phyloP scores from a whole-genome alignment of 2,888 invertebrate species.

The Polietes domitor region DNA sequence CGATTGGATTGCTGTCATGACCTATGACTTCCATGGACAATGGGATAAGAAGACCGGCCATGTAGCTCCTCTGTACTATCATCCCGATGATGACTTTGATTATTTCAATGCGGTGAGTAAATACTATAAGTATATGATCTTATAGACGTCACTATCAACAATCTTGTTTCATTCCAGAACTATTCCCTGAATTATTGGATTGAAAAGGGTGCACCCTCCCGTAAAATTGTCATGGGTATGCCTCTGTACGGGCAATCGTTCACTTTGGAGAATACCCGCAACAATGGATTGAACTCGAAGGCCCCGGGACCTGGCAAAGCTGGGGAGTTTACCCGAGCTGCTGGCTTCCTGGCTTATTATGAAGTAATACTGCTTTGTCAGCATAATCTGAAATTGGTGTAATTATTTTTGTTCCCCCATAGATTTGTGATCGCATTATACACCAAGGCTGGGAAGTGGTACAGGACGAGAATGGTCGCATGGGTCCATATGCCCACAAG shows the following conservation, averaged over 20 bases:
- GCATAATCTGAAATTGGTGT: neutral
- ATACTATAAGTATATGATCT: too few species aligned
- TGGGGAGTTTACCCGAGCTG: constrained; percentile 92
- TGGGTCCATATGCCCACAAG: constrained; percentile 94
- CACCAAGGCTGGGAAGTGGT: constrained; percentile 91
- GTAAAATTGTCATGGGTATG: constrained; percentile 93
- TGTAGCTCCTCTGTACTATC: constrained; percentile 91
- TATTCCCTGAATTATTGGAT: constrained; percentile 95
- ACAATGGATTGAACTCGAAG: constrained; percentile 87
- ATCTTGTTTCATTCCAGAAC: constrained; percentile 82
- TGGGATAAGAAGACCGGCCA: constrained; percentile 96
- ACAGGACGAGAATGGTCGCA: constrained; percentile 87
- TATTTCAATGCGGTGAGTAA: constrained; percentile 90
- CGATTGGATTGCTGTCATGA: constrained; percentile 96
- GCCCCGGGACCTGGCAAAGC: constrained; percentile 90
- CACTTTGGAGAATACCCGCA: constrained; percentile 84
- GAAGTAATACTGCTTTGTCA: constrained; percentile 83
- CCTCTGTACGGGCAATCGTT: constrained; percentile 95
- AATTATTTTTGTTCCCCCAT: neutral
- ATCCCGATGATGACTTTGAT: constrained; percentile 90
- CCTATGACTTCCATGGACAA: constrained; percentile 94
- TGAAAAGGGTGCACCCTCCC: constrained; percentile 89
- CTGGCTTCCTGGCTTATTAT: constrained; percentile 93
- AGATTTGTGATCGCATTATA: constrained; percentile 91
- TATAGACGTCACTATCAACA: too few species aligned